Conservation (phyloP, 2,888 invertebrate genomes). For the Synergus laeviventris region DNA sequence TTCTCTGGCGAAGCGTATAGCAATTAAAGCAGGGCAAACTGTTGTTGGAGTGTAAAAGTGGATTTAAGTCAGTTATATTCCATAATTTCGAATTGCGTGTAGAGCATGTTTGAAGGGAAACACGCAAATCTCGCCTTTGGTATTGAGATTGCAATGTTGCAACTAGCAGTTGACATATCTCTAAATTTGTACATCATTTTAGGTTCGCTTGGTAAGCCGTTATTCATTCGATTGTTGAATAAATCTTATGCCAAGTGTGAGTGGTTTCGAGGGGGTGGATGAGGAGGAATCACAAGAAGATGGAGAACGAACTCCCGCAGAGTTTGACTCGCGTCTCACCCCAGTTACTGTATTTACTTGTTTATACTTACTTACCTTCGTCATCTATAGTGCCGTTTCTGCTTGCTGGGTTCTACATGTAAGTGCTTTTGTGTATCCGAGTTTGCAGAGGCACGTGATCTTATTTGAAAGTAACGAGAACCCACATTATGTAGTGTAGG, state of each 20-base stretch:
- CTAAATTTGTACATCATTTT: background rate
- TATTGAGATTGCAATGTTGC: background rate
- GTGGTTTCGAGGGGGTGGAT: background rate
- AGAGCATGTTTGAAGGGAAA: background rate
- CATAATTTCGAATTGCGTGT: background rate
- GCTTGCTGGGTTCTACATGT: constrained; percentile 27
- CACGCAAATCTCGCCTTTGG: background rate
- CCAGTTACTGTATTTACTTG: constrained; percentile 29
- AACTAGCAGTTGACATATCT: background rate
- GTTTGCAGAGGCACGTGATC: constrained; percentile 39
- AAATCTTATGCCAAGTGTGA: background rate
- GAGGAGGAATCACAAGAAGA: background rate
- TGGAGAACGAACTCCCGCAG: background rate
- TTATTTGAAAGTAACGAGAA: constrained; percentile 40
- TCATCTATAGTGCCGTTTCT: constrained; percentile 19
- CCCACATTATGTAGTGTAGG: constrained; percentile 35
- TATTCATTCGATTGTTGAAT: constrained; percentile 16
- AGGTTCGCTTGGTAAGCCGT: constrained; percentile 1
- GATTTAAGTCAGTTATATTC: background rate
- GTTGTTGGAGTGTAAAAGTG: background rate
- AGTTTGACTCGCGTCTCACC: constrained; percentile 16
- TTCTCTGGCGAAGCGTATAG: background rate
- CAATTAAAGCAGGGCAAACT: background rate
- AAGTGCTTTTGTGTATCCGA: constrained; percentile 39
- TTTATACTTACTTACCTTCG: constrained; percentile 39